Conservation (phyloP, 2,888 invertebrate genomes). For the Eremobia ochroleuca region DNA sequence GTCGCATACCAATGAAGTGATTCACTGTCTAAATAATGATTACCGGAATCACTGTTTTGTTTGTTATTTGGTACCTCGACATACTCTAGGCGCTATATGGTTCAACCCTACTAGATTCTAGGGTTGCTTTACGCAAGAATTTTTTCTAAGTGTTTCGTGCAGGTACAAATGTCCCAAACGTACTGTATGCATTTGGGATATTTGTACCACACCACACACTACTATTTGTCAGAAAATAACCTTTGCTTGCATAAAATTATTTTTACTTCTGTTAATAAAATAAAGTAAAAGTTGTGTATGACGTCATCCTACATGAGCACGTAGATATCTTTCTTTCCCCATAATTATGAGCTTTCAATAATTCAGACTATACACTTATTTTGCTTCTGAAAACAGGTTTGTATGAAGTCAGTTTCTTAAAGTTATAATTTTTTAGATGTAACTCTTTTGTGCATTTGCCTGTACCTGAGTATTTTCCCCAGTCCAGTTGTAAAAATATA, state of each 20-base stretch:
- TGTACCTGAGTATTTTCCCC: neutral
- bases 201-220: neutral
- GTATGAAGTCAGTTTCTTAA: neutral
- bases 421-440: neutral
- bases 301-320: neutral
- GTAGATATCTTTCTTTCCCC: neutral
- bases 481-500: constrained; percentile 13
- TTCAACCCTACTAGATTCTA: neutral
- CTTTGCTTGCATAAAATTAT: no score
- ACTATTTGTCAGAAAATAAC: neutral
- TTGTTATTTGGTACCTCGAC: neutral
- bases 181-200: neutral
- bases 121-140: neutral
- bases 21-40: constrained; percentile 11
- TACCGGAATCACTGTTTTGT: constrained; percentile 4
- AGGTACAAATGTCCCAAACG: neutral
- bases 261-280: neutral
- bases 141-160: neutral
- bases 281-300: neutral
- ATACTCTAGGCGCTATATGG: neutral
- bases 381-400: neutral
- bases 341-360: neutral
- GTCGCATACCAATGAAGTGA: constrained; percentile 23
- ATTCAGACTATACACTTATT: neutral
- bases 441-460: neutral